Evolutionary conservation across 2,113 vertebrate genomes (phyloP).

Genomic region (Phodopus roborovskii): DNA sequence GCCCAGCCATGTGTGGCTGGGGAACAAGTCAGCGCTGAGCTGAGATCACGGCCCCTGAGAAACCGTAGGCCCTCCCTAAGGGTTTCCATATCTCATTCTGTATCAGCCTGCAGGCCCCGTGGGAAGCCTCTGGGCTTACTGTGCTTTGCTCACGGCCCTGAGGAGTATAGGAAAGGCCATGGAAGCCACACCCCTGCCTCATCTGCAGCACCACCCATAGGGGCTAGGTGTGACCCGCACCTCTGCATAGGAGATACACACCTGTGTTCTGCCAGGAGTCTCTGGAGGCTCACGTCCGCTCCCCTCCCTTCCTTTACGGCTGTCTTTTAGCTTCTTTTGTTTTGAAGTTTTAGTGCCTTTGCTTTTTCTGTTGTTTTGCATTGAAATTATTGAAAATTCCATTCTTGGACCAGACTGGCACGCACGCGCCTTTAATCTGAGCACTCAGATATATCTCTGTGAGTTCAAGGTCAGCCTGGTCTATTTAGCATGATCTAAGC

Average conservation of each 20-base stretch:
- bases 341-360: background rate
- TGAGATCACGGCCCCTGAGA: background rate
- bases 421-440: background rate
- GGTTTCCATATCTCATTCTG: no score
- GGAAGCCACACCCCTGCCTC: background rate
- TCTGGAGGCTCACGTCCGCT: background rate
- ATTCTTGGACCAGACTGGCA: background rate
- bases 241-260: no score
- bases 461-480: background rate
- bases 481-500: background rate
- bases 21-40: background rate
- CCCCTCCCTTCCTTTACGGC: background rate
- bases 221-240: fast-evolving
- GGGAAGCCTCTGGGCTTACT: fast-evolving
- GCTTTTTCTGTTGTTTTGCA: background rate
- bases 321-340: background rate
- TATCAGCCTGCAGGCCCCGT: background rate
- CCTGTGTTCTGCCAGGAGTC: background rate
- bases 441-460: background rate
- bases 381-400: background rate
- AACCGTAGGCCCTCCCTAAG: background rate
- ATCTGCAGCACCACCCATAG: fast-evolving
- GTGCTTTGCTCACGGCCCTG: background rate
- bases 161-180: background rate
- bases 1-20: background rate